Base-by-base conservation (phyloP, 2,888 invertebrate species). In the Ernsta delagoae region DNA sequence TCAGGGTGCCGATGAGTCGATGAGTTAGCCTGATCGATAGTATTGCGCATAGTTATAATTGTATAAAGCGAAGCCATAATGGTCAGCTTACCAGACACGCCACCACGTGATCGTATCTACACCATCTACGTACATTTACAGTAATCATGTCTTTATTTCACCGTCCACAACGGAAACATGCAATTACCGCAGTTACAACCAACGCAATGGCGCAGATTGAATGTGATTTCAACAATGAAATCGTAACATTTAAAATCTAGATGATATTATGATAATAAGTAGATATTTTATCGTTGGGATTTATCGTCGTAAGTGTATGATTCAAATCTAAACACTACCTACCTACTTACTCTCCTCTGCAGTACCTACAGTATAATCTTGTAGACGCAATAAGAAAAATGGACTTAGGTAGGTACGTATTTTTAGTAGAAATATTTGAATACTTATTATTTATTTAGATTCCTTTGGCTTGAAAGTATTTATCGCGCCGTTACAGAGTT, bases 31-130 rank as follows among this genome's bases (percentile, higher is more conserved):
- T 77, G 81, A 84, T 87, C 85, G 82, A 88, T 88, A 85, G 71
- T 70, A 70, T 73, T 75, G 78, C 77, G 81, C 78, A 76, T 81
- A 79, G 75, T 77, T 79, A 75, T 84, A 87, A 85, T 83, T 82
- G 84, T 86, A 83, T 84, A 85, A 81, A 81, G 79, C 76, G 88
- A 88, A 88, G 88, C 87, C 89, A 84, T 89, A 90, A 84, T 85
- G 83, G 84, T 78, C 79, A 80, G 79, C 73, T 79, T 76, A 77
- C 75, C 11, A 77, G 57, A 80, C 79, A 80, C 78, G 76, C 75
- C 71, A 73, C 73, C 76, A 76, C 81, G 77, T 76, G 86, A 81
- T 83, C 78, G 78, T 82, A 86, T 86, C 87, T 79, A 73, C 77
- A 75, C n/a, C n/a, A n/a, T n/a, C n/a, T n/a, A n/a, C n/a, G n/a